These are phyloP conservation scores for Heteropelma amictum DNA, from an alignment of 2,888 invertebrate species.

Conservation along the genomic window DNA sequence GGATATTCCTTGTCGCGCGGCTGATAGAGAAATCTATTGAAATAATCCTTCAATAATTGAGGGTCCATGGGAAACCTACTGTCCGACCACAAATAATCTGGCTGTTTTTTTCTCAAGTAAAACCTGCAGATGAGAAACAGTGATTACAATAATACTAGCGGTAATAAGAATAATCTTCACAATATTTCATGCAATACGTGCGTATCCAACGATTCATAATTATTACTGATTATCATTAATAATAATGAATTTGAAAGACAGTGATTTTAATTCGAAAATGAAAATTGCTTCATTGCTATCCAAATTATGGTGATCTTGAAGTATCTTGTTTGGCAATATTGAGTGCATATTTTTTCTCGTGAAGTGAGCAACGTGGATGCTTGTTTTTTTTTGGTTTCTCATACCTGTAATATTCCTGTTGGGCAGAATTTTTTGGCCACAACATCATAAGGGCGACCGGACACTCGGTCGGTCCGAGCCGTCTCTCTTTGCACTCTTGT, in stretches of 20 bases:
- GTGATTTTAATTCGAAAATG: no score
- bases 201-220: no score
- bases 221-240: no score
- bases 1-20: conserved; percentile 96
- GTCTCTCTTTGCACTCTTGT: conserved; percentile 94
- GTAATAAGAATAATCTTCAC: no score
- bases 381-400: conserved; percentile 34
- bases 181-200: no score
- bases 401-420: conserved; percentile 79
- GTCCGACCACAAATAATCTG: conserved; percentile 92
- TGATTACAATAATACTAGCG: no score
- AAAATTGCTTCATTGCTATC: no score
- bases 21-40: conserved; percentile 93
- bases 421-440: conserved; percentile 85
- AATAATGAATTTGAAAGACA: no score
- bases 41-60: conserved; percentile 94
- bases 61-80: conserved; percentile 91
- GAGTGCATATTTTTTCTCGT: not conserved
- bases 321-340: no score
- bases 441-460: conserved; percentile 90
- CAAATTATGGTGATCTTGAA: no score
- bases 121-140: conserved; percentile 82
- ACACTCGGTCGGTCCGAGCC: conserved; percentile 89
- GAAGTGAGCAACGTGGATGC: not conserved
- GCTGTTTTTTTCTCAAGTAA: conserved; percentile 91